Evolutionary conservation across 1,140 invertebrate genomes (phyloP).

Genomic region (Hesperophylax magnus): DNA sequence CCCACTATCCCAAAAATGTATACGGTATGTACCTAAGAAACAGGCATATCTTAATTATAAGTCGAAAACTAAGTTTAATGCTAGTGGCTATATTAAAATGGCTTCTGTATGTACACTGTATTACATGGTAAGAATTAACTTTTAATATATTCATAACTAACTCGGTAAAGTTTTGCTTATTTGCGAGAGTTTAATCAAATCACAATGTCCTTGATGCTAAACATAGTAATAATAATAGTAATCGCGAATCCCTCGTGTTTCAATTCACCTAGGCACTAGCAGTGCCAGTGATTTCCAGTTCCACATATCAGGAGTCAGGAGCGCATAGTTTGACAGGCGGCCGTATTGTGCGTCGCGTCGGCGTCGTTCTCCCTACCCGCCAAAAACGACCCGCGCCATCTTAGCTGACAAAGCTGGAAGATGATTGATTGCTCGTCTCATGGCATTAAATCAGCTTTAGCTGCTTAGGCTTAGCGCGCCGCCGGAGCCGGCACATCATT

Average conservation of each 20-base stretch:
- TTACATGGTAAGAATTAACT: no score
- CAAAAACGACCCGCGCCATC: conserved; percentile 28
- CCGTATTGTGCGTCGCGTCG: not conserved
- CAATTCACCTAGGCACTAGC: conserved; percentile 17
- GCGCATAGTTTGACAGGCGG: conserved; percentile 10
- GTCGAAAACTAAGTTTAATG: no score
- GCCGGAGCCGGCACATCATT: conserved; percentile 17
- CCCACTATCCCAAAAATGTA: no score
- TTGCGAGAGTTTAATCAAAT: not conserved
- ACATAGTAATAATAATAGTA: conserved; percentile 4
- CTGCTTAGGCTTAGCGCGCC: not conserved
- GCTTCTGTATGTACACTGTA: no score
- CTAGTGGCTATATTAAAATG: no score
- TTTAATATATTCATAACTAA: not conserved
- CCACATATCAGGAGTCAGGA: conserved; percentile 8
- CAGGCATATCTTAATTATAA: no score
- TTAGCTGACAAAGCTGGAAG: conserved; percentile 38
- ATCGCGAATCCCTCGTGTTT: conserved; percentile 3
- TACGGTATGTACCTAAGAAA: no score
- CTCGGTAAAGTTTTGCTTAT: not conserved
- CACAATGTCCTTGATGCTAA: not conserved
- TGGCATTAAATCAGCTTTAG: conserved; percentile 39
- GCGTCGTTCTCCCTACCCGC: not conserved
- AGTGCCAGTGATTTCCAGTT: not conserved
- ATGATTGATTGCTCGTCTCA: conserved; percentile 43